Conservation (phyloP, 1,140 invertebrate genomes). For the Sinella curviseta region DNA sequence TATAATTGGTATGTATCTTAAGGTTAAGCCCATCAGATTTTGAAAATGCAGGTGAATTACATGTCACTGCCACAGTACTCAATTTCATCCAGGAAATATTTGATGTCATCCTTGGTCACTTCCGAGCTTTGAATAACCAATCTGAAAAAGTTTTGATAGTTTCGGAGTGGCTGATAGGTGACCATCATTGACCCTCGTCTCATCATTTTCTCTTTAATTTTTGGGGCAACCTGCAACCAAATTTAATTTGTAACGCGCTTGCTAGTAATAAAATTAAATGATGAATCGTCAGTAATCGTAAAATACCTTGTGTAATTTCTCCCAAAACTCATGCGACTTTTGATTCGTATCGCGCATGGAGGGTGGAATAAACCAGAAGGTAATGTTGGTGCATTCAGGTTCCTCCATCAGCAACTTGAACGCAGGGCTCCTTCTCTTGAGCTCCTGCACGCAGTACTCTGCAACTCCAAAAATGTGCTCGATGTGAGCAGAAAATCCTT, state of each 20-base stretch:
- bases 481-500: slow-evolving; percentile 76
- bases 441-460: slow-evolving; percentile 67
- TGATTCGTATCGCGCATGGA: slow-evolving; percentile 65
- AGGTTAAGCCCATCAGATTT: too few relatives aligned
- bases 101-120: slow-evolving; percentile 75
- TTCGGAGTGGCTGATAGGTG: slow-evolving; percentile 83
- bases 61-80: slow-evolving; percentile 74
- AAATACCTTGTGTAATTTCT: slow-evolving; percentile 68
- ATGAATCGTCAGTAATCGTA: background rate
- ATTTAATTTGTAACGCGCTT: too few relatives aligned
- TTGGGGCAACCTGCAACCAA: slow-evolving; percentile 71
- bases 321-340: slow-evolving; percentile 64
- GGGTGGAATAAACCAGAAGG: slow-evolving; percentile 91
- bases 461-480: slow-evolving; percentile 75
- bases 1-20: too few relatives aligned
- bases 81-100: slow-evolving; percentile 82
- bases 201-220: slow-evolving; percentile 92
- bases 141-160: slow-evolving; percentile 87
- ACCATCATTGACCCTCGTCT: slow-evolving; percentile 91
- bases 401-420: slow-evolving; percentile 74
- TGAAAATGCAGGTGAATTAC: slow-evolving; percentile 52
- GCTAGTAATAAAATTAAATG: too few relatives aligned
- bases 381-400: slow-evolving; percentile 90
- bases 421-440: slow-evolving; percentile 65
- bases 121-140: slow-evolving; percentile 89